Conservation (phyloP, 2,888 invertebrate genomes). For the Heliconius aoede region DNA sequence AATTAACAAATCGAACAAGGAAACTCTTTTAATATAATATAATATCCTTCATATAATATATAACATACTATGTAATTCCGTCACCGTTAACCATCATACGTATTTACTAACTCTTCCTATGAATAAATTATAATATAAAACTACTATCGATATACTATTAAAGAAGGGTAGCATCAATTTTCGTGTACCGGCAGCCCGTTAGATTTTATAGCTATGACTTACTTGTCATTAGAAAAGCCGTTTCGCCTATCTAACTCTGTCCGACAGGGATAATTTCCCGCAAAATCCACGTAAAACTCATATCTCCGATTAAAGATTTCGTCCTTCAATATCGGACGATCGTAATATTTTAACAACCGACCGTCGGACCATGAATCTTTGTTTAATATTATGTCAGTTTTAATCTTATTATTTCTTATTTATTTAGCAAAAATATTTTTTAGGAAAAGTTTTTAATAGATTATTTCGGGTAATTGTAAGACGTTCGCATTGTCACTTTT, state of each 20-base stretch:
- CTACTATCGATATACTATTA: neutral
- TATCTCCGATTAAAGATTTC: slow-evolving; percentile 78
- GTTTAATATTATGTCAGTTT: slow-evolving; percentile 64
- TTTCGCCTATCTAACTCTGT: slow-evolving; percentile 38
- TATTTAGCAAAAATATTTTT: slow-evolving; percentile 41
- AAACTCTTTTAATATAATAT: too few species aligned
- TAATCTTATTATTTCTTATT: slow-evolving; percentile 79
- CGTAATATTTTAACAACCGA: slow-evolving; percentile 82
- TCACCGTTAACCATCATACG: too few species aligned
- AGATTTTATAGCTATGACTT: slow-evolving; percentile 27
- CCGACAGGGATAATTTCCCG: slow-evolving; percentile 61
- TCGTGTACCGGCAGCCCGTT: slow-evolving; percentile 6
- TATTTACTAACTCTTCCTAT: neutral
- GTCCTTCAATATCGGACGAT: slow-evolving; percentile 77
- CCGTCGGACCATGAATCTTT: slow-evolving; percentile 65
- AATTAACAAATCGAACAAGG: too few species aligned
- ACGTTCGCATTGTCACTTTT: too few species aligned
- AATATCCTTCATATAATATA: too few species aligned
- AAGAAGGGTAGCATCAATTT: neutral
- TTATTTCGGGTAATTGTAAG: too few species aligned
- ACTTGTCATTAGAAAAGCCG: slow-evolving; percentile 28
- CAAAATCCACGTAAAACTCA: slow-evolving; percentile 58
- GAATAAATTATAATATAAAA: neutral
- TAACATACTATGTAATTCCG: too few species aligned
- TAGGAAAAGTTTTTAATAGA: too few species aligned